Base-by-base conservation (phyloP, 2,888 invertebrate genomes). In the Leucoma salicis region DNA sequence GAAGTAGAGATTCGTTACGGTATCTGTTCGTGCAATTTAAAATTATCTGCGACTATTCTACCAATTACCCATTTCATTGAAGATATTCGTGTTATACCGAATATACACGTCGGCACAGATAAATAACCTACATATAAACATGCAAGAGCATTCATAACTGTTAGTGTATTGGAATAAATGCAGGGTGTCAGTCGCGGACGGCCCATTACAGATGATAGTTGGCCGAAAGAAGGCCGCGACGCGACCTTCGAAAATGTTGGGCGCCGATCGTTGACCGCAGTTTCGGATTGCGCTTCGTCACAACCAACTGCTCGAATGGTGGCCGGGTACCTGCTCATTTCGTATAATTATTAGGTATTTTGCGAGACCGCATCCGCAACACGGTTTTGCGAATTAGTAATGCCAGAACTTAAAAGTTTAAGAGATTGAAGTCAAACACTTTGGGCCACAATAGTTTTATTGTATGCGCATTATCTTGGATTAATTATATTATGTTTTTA, bases 111-210 rank as follows among this genome's bases (percentile, higher is more conserved):
- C 79, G 87, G 70, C 87, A 80, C 77, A 84, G 82, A 87, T 81
- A 86, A 74, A 63, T 80, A 83, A 79, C 84, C 88, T 79, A 85
- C 85, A 81, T 86, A 64, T 67, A 66, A 65, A 75, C 84, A 85
- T 81, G 80, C 82, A 83, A 85, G 83, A 86, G 82, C 74, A 76
- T 74, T 79, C 70, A 78, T 85, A 85, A 85, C 85, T 84, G 85
- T 87, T 72, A 74, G 78, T 71, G 74, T 75, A 78, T 81, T 70
- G 80, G 71, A 78, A 79, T 84, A 85, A 85, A 81, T 77, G 82
- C 77, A 81, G 82, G 82, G 82, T 84, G 78, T 69, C 65, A 71
- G 78, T 60, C 64, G 66, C 74, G 74, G 67, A 67, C 66, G 53
- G 59, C 66, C 66, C 67, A 71, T 78, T 74, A 77, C 69, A 58